These are phyloP conservation scores for Pachycephus smyrnensis DNA, from an alignment of 2,888 invertebrate genomes.

Conservation along the genomic window DNA sequence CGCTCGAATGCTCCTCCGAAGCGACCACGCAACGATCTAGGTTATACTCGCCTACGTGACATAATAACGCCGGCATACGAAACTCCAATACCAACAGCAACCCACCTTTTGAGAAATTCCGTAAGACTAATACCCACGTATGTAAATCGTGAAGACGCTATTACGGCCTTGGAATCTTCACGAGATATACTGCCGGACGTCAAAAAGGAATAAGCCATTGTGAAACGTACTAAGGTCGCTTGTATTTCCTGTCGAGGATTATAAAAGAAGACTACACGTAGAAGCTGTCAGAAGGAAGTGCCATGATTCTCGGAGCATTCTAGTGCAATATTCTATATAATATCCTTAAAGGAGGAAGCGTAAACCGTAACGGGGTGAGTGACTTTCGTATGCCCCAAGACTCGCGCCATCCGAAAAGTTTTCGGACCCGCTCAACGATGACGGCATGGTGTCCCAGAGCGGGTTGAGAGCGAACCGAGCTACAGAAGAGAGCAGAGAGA, in stretches of 20 bases:
- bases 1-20: too few species aligned
- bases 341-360: background rate
- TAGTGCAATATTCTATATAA: background rate
- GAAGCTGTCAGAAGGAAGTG: background rate
- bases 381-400: background rate
- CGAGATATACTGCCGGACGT: background rate
- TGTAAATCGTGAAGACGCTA: background rate
- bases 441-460: slow-evolving; percentile 40
- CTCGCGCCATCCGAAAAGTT: background rate
- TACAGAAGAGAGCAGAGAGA: slow-evolving; percentile 20
- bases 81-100: background rate
- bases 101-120: background rate
- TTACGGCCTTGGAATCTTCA: background rate
- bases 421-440: slow-evolving; percentile 17
- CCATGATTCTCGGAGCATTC: background rate
- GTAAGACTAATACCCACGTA: background rate
- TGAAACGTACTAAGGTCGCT: background rate
- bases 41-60: background rate
- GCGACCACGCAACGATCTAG: too few species aligned
- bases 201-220: background rate
- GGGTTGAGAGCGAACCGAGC: slow-evolving; percentile 29
- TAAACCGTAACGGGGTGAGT: background rate
- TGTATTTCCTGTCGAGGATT: background rate
- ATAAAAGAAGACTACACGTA: background rate
- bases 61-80: background rate